A percentile compares a stretch with the other conserved stretches of the same genome.
Evolutionary conservation across 2,113 vertebrate genomes (phyloP).

Genomic region (Mandrillus leucophaeus): DNA sequence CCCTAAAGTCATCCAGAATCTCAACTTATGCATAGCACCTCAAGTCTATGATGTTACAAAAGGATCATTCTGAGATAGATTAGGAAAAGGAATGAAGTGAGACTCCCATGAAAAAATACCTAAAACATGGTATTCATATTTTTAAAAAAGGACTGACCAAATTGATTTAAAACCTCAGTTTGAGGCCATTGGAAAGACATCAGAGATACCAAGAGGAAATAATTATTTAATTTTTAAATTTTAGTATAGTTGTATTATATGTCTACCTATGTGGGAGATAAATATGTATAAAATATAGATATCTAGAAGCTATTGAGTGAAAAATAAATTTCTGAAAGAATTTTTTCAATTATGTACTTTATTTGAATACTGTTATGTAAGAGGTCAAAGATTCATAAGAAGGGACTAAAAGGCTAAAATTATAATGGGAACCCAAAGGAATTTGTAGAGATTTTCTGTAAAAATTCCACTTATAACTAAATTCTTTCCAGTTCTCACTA

Average conservation of each 20-base stretch:
- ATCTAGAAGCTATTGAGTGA: not conserved
- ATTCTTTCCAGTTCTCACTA: not conserved
- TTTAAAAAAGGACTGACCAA: not conserved
- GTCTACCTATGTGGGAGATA: not conserved
- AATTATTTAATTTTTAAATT: not conserved
- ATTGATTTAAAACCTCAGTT: not conserved
- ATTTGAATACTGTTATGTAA: constrained; percentile 3
- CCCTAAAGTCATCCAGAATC: not conserved
- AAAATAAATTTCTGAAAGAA: not conserved
- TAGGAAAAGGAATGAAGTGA: not conserved
- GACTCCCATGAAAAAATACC: not conserved
- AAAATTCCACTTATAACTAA: constrained; percentile 19
- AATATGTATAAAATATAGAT: not conserved
- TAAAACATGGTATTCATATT: not conserved
- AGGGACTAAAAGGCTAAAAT: not conserved
- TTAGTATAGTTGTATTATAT: not conserved
- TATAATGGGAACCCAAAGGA: constrained; percentile 11
- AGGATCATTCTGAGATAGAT: not conserved
- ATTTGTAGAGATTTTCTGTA: constrained; percentile 8
- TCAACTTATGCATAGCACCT: not conserved
- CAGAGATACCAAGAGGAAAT: not conserved
- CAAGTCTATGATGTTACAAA: not conserved
- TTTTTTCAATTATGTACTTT: not conserved
- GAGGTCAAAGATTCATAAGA: not conserved
- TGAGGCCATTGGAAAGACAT: not conserved